Conservation (phyloP, 1,140 invertebrate genomes). For the Oreohelix idahoensis region DNA sequence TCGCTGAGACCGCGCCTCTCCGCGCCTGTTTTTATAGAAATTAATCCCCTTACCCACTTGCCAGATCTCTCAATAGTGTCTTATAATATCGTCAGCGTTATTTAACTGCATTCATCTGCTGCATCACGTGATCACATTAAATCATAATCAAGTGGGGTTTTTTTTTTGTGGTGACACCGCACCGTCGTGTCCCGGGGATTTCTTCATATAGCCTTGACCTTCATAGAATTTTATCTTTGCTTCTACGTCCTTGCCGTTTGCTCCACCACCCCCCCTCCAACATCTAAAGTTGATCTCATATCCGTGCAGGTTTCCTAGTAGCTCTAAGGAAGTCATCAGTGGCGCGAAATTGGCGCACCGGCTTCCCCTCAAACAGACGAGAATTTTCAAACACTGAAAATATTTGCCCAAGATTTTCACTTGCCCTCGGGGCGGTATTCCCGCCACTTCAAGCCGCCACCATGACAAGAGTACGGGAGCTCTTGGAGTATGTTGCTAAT, state of each 20-base stretch:
- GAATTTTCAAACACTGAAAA: neutral
- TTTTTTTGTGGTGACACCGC: neutral
- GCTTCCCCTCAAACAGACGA: neutral
- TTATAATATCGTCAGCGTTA: neutral
- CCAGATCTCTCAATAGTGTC: neutral
- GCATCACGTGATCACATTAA: neutral
- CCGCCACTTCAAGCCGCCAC: slow-evolving; percentile 13
- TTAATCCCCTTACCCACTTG: neutral
- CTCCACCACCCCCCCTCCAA: neutral
- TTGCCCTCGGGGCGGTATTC: neutral
- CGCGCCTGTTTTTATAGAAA: slow-evolving; percentile 2
- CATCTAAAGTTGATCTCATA: neutral
- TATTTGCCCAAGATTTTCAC: slow-evolving; percentile 3
- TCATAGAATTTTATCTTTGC: neutral
- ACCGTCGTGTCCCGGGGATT: neutral
- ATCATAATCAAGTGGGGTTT: neutral
- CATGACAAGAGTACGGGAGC: slow-evolving; percentile 7
- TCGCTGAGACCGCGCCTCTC: neutral
- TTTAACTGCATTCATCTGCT: neutral
- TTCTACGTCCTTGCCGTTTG: neutral
- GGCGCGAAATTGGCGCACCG: neutral
- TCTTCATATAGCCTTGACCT: neutral
- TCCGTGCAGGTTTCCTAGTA: neutral
- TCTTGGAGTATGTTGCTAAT: neutral
- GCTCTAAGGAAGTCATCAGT: neutral